Evolutionary conservation across 2,113 vertebrate genomes (phyloP).

Genomic region (Rhinichthys klamathensis): DNA sequence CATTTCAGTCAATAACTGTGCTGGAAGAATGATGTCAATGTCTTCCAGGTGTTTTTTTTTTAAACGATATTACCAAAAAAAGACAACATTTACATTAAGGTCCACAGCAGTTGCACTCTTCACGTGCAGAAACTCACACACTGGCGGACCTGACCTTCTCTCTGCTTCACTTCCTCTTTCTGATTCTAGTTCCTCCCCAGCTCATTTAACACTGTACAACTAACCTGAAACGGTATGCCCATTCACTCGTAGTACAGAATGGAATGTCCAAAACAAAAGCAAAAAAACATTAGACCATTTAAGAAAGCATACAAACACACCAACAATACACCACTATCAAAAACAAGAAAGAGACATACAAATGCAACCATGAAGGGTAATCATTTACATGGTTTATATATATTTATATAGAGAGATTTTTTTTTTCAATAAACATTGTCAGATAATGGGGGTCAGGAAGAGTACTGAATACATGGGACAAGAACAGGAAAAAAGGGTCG

Average conservation of each 20-base stretch:
- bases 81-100: constrained; percentile 14
- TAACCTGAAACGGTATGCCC: constrained; percentile 41
- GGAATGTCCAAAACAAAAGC: constrained; percentile 61
- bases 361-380: constrained; percentile 44
- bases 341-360: constrained; percentile 44
- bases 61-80: constrained; percentile 5
- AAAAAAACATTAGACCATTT: constrained; percentile 36
- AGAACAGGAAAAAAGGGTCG: constrained; percentile 14
- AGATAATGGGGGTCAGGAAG: constrained; percentile 34
- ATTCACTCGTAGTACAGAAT: constrained; percentile 32
- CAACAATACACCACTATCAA: constrained; percentile 44
- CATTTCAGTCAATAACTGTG: constrained; percentile 35
- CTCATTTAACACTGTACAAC: constrained; percentile 46
- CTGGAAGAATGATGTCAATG: constrained; percentile 5
- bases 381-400: constrained; percentile 52
- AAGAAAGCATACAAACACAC: constrained; percentile 43
- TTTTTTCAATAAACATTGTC: constrained; percentile 43
- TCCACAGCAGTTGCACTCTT: constrained; percentile 44
- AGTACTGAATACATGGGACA: constrained; percentile 34
- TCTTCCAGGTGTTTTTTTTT: constrained; percentile 12
- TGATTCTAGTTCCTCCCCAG: constrained; percentile 12
- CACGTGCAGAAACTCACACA: constrained; percentile 33
- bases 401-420: constrained; percentile 28
- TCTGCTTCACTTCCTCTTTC: not conserved
- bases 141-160: not conserved